Evolutionary conservation across 2,113 vertebrate species (phyloP).

Genomic region (Ciconia maguari): DNA sequence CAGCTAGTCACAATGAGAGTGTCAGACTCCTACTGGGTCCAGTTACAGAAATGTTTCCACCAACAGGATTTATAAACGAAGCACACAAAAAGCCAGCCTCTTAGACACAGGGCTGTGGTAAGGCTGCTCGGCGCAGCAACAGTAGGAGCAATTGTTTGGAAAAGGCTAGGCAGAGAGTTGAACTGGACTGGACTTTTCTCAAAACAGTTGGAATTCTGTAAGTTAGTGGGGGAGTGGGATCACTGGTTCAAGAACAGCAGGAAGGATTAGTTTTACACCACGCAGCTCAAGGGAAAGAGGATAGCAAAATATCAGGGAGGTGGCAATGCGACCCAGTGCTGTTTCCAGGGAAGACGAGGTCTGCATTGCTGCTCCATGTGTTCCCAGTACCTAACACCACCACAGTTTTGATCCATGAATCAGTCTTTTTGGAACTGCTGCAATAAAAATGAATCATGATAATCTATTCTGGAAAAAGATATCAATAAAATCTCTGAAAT

Average conservation of each 20-base stretch:
- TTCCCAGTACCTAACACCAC: not conserved
- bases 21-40: constrained; percentile 57
- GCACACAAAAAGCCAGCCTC: not conserved
- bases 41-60: constrained; percentile 53
- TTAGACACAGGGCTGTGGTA: not conserved
- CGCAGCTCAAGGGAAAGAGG: not conserved
- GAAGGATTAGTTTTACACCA: not conserved
- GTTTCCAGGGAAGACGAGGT: not conserved
- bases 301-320: not conserved
- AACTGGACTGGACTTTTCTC: not conserved
- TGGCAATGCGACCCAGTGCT: not conserved
- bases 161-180: not conserved
- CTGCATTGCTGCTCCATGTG: not conserved
- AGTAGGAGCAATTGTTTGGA: not conserved
- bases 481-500: not conserved
- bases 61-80: constrained; percentile 52
- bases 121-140: not conserved
- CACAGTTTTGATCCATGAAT: not conserved
- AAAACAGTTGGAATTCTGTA: not conserved
- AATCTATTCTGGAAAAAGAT: not conserved
- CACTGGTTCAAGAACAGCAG: not conserved
- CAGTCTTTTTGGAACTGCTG: not conserved
- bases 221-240: not conserved
- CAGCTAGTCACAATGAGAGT: constrained; percentile 23
- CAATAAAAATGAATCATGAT: not conserved